Evolutionary conservation across 2,797 vertebrate genomes (phyloP).

Genomic region (Macropus fuliginosus): DNA sequence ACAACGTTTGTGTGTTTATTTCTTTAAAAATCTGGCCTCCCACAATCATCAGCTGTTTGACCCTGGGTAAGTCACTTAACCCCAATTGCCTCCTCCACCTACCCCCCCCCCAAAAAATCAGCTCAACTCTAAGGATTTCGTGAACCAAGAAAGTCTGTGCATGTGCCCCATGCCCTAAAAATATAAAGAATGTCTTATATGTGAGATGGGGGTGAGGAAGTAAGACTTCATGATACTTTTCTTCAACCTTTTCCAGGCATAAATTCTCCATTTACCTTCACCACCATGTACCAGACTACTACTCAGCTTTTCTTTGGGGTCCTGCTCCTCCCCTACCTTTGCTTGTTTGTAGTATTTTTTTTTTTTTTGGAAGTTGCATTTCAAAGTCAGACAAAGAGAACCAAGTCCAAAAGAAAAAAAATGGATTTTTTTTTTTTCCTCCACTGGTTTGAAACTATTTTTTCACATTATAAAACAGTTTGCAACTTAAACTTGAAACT

Average conservation of each 20-base stretch:
- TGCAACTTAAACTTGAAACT: conserved; percentile 59
- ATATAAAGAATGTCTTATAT: background rate
- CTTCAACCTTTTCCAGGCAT: background rate
- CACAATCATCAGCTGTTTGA: background rate
- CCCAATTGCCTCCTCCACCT: background rate
- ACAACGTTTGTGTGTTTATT: background rate
- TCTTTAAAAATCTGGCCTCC: background rate
- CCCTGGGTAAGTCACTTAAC: background rate
- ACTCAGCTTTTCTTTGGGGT: background rate
- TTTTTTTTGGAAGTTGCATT: background rate
- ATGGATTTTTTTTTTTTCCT: background rate
- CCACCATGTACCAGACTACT: background rate
- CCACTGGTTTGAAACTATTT: background rate
- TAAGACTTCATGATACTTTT: background rate
- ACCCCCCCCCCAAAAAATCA: background rate
- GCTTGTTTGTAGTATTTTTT: background rate
- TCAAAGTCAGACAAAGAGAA: conserved; percentile 27
- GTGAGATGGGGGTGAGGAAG: too few species aligned
- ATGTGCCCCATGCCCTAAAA: background rate
- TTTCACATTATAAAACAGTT: conserved; percentile 31
- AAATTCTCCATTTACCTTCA: background rate
- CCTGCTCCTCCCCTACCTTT: background rate
- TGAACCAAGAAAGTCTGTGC: background rate
- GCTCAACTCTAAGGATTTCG: background rate
- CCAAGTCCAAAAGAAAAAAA: conserved; percentile 36